A percentile compares a stretch with the other conserved stretches of the same genome.
Evolutionary conservation across 2,888 invertebrate genomes (phyloP).

Genomic region (Nephrotoma appendiculata): DNA sequence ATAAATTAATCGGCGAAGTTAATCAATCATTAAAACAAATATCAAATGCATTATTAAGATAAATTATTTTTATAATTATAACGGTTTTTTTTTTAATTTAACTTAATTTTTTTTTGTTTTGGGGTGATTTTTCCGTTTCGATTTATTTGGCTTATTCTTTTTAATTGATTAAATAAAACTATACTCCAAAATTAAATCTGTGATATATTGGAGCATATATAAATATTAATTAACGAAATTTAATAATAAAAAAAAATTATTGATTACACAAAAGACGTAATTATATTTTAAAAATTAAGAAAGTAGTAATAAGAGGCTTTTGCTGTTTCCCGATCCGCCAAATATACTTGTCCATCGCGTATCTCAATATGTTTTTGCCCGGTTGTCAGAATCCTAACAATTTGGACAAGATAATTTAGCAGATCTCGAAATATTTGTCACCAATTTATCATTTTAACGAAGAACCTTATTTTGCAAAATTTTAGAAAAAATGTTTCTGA

Average conservation of each 20-base stretch:
- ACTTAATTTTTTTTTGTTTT: background rate
- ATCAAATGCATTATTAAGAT: slow-evolving; percentile 33
- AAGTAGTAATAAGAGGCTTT: background rate
- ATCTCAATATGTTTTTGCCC: background rate
- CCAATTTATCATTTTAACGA: background rate
- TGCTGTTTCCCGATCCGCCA: background rate
- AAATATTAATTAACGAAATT: background rate
- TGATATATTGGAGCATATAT: slow-evolving; percentile 8
- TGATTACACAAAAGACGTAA: background rate
- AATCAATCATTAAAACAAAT: slow-evolving; percentile 33
- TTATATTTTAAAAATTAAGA: background rate
- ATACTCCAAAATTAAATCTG: slow-evolving; percentile 8
- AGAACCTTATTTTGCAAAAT: background rate
- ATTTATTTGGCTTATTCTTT: background rate
- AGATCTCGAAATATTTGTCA: background rate
- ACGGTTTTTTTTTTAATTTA: background rate
- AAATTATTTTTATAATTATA: slow-evolving; percentile 16
- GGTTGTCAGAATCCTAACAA: background rate
- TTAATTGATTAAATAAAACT: background rate
- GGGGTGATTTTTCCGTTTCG: background rate
- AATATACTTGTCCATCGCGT: background rate
- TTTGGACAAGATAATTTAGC: background rate
- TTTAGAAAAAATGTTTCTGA: background rate
- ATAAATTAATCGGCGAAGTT: slow-evolving; percentile 54
- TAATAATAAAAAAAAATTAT: background rate